Evolutionary conservation across 2,797 vertebrate species (phyloP).

Genomic region (Hoplostethus mediterraneus): DNA sequence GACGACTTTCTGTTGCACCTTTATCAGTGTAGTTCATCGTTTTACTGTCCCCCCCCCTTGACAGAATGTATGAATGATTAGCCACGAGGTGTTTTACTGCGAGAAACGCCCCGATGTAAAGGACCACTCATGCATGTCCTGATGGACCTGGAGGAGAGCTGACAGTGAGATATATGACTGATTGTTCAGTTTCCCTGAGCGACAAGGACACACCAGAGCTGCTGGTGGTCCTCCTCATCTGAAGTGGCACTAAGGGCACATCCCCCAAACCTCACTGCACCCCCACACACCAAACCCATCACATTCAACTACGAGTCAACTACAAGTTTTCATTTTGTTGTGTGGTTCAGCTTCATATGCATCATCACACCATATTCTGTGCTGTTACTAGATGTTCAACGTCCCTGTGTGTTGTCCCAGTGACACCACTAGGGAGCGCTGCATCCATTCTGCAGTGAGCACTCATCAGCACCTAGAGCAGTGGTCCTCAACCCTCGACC

Average conservation of each 20-base stretch:
- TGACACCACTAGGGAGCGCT: conserved; percentile 65
- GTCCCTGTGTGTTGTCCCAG: conserved; percentile 27
- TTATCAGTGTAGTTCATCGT: conserved; percentile 48
- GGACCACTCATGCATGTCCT: conserved; percentile 43
- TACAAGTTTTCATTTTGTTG: not conserved
- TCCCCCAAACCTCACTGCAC: not conserved
- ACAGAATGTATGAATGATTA: not conserved
- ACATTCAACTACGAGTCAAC: not conserved
- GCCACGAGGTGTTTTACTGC: conserved; percentile 1
- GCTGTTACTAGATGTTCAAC: too few relatives aligned
- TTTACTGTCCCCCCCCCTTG: conserved; percentile 35
- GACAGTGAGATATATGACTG: conserved; percentile 48
- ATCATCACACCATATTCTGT: too few relatives aligned
- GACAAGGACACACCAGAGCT: conserved; percentile 64
- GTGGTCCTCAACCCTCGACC: too few relatives aligned
- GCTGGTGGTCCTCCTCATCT: conserved; percentile 16
- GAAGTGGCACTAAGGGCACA: not conserved
- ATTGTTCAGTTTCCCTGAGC: conserved; percentile 68
- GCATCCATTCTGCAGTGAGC: conserved; percentile 9
- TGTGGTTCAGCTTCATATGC: not conserved
- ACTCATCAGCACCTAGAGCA: not conserved
- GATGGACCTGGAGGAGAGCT: conserved; percentile 28
- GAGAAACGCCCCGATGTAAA: conserved; percentile 39
- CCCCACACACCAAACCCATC: not conserved
- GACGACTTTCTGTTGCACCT: not conserved